phyloP scores from a whole-genome alignment of 2,888 invertebrate genomes.

The Oligia strigilis region DNA sequence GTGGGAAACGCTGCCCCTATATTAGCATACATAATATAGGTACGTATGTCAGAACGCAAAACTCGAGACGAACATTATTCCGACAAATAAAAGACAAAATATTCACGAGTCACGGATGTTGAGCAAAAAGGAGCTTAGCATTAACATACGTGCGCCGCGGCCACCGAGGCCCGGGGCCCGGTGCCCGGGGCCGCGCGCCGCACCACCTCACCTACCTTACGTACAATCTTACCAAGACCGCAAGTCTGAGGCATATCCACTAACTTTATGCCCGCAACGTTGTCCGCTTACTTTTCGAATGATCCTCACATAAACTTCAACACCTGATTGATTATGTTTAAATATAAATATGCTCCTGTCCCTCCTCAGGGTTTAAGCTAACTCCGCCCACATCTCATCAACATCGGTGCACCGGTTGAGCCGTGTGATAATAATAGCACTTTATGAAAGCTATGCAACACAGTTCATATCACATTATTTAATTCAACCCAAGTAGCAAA shows the following conservation, averaged over 20 bases:
- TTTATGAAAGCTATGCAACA: neutral
- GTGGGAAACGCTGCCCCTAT: neutral
- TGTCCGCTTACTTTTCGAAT: neutral
- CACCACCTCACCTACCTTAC: neutral
- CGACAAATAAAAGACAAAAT: constrained; percentile 25
- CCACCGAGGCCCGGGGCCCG: too few relatives aligned
- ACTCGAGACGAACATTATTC: constrained; percentile 23
- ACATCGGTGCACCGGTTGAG: neutral
- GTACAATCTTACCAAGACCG: neutral
- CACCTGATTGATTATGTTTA: neutral
- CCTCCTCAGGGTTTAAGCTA: neutral
- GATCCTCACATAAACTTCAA: neutral
- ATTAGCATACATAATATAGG: neutral
- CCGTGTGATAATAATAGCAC: neutral
- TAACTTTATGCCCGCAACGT: neutral
- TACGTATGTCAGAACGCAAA: neutral
- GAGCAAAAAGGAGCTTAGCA: constrained; percentile 33
- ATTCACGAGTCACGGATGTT: constrained; percentile 39
- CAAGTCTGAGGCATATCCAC: neutral
- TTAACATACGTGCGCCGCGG: constrained; percentile 34
- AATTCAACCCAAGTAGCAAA: too few relatives aligned
- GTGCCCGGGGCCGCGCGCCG: too few relatives aligned
- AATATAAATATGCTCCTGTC: neutral
- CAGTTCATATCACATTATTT: neutral
- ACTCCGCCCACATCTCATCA: too few relatives aligned